Base-by-base conservation (phyloP, 2,113 vertebrate species). In the Myotis davidii region DNA sequence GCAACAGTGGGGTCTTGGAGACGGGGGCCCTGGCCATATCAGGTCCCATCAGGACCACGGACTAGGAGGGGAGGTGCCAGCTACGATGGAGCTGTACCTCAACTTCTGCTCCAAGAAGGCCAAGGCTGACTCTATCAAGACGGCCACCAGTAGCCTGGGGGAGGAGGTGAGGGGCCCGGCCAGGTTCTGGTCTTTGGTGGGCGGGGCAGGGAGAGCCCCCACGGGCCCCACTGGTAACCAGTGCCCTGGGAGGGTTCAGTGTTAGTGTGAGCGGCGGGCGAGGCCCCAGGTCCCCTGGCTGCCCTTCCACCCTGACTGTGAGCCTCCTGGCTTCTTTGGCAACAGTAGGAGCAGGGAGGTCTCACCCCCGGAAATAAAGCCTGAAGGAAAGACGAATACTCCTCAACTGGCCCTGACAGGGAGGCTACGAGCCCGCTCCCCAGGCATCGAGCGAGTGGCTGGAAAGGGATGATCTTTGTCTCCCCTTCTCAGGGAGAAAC, bases 1-100 rank as follows among this genome's bases (percentile, higher is more conserved):
- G 11, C 0, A 45, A 14, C 45, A 27, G 45, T 9, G 84, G 45
- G 50, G 48, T 17, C 32, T 72, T 34, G 25, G 7, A 42, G 4
- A n/a, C 29, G 0, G 4, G 21, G n/a, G 21, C 65, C 93, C 93
- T 32, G 93, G 90, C 37, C 78, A 81, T 48, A 85, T 77, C 13
- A 4, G 11, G 83, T 39, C 65, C 20, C 6, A 65, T 29, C 16
- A 9, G 37, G n/a, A 65, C 3, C 54, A 27, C 23, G 85, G 67
- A 54, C 20, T 21, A 23, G 23, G 70, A 23, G 34, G 48, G 61
- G 65, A 45, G 3, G 27, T 73, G 48, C 37, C 45, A 72, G 29
- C 10, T 0, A 34, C 72, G 6, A 97, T 97, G 97, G 96, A 97
- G 59, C 72, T 95, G 54, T 96, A 97, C 92, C 96, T 97, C 72